A percentile compares a stretch with the other conserved stretches of the same genome.
These are phyloP conservation scores for Hirudinaria manillensis DNA, from an alignment of 2,888 invertebrate genomes.

Conservation along the genomic window DNA sequence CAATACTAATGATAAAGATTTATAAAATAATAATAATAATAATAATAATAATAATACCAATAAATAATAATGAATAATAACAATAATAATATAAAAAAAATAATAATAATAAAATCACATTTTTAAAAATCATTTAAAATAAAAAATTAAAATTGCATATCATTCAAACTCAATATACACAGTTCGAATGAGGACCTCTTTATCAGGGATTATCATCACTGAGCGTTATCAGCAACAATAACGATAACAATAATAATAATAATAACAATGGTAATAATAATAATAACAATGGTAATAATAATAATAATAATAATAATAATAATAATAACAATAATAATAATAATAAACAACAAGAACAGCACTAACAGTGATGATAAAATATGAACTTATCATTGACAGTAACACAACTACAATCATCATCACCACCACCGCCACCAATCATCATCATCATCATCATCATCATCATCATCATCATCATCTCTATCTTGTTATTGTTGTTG, in stretches of 20 bases:
- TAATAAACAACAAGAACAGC: background rate
- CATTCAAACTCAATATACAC: background rate
- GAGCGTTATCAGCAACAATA: no score
- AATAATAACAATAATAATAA: background rate
- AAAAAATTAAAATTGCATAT: background rate
- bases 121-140: background rate
- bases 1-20: slow-evolving; percentile 17
- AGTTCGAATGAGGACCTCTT: background rate
- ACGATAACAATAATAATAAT: no score
- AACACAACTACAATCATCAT: no score
- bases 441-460: no score
- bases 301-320: background rate
- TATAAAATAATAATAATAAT: slow-evolving; percentile 11
- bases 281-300: slow-evolving; percentile 9
- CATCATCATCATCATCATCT: no score
- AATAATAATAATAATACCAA: slow-evolving; percentile 16
- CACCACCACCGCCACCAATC: no score
- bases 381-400: no score
- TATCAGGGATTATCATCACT: no score
- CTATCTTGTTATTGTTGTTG: no score
- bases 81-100: background rate
- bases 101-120: background rate
- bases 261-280: slow-evolving; percentile 3
- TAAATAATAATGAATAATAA: background rate
- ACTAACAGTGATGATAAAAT: no score